These are phyloP conservation scores for Myotis daubentonii DNA, from an alignment of 2,797 vertebrate genomes.

Conservation along the genomic window DNA sequence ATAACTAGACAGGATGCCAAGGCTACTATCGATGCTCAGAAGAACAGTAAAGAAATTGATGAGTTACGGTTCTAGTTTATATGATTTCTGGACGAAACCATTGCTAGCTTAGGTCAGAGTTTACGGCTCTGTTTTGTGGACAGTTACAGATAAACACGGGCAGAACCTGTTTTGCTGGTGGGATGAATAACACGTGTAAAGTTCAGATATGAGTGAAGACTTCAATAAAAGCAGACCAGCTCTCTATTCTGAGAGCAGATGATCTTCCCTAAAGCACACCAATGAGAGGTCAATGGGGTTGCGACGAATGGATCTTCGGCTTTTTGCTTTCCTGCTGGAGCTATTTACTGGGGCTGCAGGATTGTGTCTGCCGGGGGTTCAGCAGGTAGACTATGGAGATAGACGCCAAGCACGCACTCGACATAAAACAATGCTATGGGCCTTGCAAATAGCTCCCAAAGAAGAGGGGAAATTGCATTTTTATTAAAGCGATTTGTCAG, in stretches of 20 bases:
- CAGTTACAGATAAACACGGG: background rate
- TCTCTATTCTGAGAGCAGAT: background rate
- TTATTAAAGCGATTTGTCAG: constrained; percentile 73
- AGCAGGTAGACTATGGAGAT: background rate
- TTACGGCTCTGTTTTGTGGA: background rate
- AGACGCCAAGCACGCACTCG: background rate
- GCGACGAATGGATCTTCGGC: background rate
- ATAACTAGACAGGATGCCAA: background rate
- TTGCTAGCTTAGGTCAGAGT: background rate
- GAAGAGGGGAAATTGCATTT: constrained; percentile 11
- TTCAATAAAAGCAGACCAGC: background rate
- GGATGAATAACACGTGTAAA: background rate
- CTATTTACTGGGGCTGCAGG: background rate
- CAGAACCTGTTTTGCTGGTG: background rate
- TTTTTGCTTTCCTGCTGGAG: background rate
- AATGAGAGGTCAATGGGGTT: background rate
- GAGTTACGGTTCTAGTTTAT: background rate
- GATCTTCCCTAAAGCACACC: background rate
- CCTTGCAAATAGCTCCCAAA: background rate
- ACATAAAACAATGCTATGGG: background rate
- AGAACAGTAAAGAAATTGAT: background rate
- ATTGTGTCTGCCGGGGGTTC: background rate
- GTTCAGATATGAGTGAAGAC: background rate
- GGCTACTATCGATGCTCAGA: background rate
- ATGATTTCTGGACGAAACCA: background rate